Evolutionary conservation across 2,113 vertebrate genomes (phyloP).

Genomic region (Leptosomus discolor): DNA sequence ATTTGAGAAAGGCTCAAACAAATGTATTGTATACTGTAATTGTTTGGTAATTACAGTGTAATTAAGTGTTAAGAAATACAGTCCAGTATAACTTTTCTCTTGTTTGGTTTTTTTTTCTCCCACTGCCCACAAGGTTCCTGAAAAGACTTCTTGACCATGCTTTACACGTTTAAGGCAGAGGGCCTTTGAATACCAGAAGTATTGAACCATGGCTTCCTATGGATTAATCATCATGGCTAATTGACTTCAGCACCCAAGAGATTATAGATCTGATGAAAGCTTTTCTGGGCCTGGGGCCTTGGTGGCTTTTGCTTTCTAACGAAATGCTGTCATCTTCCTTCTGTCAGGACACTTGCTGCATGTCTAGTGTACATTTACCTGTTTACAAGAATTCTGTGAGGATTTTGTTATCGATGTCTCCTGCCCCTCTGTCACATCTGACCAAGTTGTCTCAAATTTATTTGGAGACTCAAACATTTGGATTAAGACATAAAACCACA

Average conservation of each 20-base stretch:
- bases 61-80: not conserved
- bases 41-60: conserved; percentile 9
- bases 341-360: not conserved
- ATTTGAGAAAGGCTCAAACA: not conserved
- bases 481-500: not conserved
- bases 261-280: not conserved
- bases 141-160: not conserved
- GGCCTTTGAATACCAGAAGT: not conserved
- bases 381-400: not conserved
- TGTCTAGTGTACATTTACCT: not conserved
- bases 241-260: not conserved
- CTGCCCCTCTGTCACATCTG: not conserved
- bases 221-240: not conserved
- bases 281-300: not conserved
- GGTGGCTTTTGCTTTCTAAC: not conserved
- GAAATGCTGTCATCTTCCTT: not conserved
- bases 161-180: not conserved
- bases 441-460: not conserved
- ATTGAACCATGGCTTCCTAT: not conserved
- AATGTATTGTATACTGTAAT: not conserved
- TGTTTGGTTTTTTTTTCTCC: not conserved
- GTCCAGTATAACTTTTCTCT: not conserved
- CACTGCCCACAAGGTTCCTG: not conserved
- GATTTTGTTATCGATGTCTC: not conserved
- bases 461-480: not conserved